phyloP scores from a whole-genome alignment of 2,797 vertebrate genomes.

The Enteromius mattozi region DNA sequence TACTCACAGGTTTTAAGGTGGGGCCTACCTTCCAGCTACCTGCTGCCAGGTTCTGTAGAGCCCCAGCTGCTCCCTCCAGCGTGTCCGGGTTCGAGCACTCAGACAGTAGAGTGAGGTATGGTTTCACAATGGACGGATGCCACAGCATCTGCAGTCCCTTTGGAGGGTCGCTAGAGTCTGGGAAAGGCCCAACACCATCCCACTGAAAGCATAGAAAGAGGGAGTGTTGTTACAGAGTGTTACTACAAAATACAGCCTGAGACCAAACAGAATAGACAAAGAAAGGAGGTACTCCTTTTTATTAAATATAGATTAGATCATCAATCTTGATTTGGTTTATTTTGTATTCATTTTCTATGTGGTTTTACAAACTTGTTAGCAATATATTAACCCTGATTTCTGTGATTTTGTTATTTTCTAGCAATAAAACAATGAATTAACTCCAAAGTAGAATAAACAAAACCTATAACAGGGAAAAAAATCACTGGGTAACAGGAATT shows the following conservation, averaged over 20 bases:
- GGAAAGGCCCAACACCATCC: constrained; percentile 90
- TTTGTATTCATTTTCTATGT: background rate
- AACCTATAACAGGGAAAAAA: background rate
- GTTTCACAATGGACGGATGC: constrained; percentile 93
- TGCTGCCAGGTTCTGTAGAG: constrained; percentile 90
- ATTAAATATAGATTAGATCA: background rate
- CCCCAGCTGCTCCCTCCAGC: constrained; percentile 88
- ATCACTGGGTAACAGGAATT: background rate
- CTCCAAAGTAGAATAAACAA: background rate
- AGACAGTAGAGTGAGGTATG: constrained; percentile 91
- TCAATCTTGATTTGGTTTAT: too few relatives aligned
- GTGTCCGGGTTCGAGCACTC: constrained; percentile 93
- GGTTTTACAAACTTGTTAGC: background rate
- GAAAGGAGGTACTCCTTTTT: background rate
- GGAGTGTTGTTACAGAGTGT: constrained; percentile 23
- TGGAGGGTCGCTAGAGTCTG: constrained; percentile 87
- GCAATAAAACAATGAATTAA: background rate
- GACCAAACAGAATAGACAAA: background rate
- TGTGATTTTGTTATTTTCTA: background rate
- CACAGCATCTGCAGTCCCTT: constrained; percentile 93
- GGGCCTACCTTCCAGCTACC: constrained; percentile 91
- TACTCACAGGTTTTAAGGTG: constrained; percentile 66
- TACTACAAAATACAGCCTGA: background rate
- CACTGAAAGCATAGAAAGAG: constrained; percentile 75
- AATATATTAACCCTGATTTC: background rate